Evolutionary conservation across 2,888 invertebrate species (phyloP).

Genomic region (Mythimna loreyi): DNA sequence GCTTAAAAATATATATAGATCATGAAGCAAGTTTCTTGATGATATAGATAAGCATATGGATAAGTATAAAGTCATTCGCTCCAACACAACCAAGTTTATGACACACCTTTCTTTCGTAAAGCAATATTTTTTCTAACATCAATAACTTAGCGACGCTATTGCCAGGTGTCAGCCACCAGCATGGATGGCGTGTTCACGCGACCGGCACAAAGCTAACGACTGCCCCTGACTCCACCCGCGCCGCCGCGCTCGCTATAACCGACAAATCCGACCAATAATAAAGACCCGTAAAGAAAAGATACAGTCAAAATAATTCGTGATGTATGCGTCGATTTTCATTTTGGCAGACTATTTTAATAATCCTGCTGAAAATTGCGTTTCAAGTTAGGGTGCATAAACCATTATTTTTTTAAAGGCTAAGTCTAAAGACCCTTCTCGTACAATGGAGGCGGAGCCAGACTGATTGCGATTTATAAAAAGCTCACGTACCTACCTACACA

Average conservation of each 20-base stretch:
- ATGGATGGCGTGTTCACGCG: slow-evolving; percentile 49
- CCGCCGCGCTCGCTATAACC: slow-evolving; percentile 7
- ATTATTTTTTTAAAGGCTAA: not conserved
- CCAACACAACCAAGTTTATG: not conserved
- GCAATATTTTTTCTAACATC: not conserved
- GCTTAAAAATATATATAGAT: no score
- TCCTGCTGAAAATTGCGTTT: no score
- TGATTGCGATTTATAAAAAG: slow-evolving; percentile 13
- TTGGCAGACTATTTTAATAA: no score
- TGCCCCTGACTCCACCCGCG: slow-evolving; percentile 6
- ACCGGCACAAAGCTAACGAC: slow-evolving; percentile 35
- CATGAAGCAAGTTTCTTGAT: no score
- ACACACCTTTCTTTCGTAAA: not conserved
- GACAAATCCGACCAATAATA: slow-evolving; percentile 11
- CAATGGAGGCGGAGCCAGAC: slow-evolving; percentile 5
- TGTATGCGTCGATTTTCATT: no score
- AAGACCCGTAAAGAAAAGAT: not conserved
- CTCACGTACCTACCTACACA: slow-evolving; percentile 8
- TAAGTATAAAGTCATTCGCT: not conserved
- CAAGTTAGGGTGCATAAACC: no score
- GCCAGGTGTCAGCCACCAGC: slow-evolving; percentile 27
- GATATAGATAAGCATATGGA: no score
- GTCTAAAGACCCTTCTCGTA: not conserved
- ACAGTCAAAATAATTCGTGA: not conserved
- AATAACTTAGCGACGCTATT: slow-evolving; percentile 5